Evolutionary conservation across 2,113 vertebrate genomes (phyloP).

Genomic region (Athene noctua): DNA sequence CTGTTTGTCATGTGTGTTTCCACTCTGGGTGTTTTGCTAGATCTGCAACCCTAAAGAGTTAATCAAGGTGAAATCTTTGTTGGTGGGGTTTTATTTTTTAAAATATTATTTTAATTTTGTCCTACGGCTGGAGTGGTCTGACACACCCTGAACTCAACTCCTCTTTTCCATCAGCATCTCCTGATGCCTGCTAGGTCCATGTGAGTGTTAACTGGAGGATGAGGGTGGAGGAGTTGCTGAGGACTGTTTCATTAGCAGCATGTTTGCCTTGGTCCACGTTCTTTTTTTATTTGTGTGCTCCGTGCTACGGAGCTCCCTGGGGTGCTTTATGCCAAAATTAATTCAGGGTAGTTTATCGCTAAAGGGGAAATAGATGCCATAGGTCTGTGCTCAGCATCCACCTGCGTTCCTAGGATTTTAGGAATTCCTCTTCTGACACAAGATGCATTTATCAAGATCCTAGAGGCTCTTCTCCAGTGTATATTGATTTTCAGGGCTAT

Average conservation of each 20-base stretch:
- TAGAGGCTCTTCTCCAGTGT: not conserved
- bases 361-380: not conserved
- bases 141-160: rapidly evolving
- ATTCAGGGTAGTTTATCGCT: not conserved
- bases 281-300: not conserved
- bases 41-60: not conserved
- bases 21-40: not conserved
- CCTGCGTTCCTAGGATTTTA: not conserved
- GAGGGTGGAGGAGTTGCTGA: not conserved
- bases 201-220: not conserved
- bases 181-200: not conserved
- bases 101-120: not conserved
- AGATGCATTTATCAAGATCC: not conserved
- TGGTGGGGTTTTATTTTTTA: not conserved
- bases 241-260: rapidly evolving
- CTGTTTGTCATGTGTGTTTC: not conserved
- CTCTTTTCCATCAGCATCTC: not conserved
- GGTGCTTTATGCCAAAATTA: not conserved
- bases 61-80: not conserved
- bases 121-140: not conserved
- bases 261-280: not conserved
- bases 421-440: not conserved
- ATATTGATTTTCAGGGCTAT: slow-evolving; percentile 36
- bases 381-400: not conserved
- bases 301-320: not conserved